Evolutionary conservation across 2,113 vertebrate species (phyloP).

Genomic region (Psilopogon haemacephalus): DNA sequence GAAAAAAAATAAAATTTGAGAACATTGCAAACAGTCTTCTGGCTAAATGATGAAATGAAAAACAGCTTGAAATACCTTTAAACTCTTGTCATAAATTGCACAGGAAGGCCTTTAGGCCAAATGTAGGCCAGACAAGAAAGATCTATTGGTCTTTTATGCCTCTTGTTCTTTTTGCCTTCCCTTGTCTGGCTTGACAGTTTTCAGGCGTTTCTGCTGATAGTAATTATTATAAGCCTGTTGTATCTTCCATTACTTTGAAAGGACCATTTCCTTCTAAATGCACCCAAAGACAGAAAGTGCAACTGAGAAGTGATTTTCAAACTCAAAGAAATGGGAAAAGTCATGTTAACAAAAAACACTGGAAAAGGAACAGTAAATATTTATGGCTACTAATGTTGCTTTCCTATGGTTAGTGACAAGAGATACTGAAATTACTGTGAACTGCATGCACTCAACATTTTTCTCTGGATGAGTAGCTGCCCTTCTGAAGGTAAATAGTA

Average conservation of each 20-base stretch:
- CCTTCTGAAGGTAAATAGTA: background rate
- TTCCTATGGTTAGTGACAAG: background rate
- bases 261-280: background rate
- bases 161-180: background rate
- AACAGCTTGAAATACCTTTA: background rate
- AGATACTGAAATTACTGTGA: background rate
- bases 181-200: background rate
- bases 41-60: background rate
- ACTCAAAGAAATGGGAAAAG: background rate
- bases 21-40: background rate
- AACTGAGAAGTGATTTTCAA: conserved; percentile 16
- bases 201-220: background rate
- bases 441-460: background rate
- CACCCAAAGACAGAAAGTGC: background rate
- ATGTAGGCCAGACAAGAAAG: background rate
- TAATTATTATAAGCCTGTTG: background rate
- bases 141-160: background rate
- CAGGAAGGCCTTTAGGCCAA: background rate
- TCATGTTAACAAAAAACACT: conserved; percentile 9
- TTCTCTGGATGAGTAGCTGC: background rate
- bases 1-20: background rate
- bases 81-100: background rate
- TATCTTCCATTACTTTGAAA: background rate
- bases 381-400: background rate
- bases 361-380: background rate